Percentiles rank a stretch among this genome's conserved stretches.
Evolutionary conservation across 2,888 invertebrate genomes (phyloP).

Genomic region (Morpho achilles): DNA sequence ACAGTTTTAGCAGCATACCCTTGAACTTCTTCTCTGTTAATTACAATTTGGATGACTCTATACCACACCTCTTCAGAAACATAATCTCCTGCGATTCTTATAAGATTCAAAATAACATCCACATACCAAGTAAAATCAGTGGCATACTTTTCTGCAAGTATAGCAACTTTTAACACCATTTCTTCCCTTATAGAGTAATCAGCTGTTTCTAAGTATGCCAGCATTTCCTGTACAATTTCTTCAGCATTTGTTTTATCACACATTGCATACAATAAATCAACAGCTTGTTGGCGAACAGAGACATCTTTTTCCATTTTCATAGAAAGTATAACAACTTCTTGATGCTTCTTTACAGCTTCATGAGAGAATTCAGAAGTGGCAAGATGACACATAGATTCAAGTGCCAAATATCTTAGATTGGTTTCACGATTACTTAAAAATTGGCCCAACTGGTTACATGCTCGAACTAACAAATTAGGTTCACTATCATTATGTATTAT

Average conservation of each 20-base stretch:
- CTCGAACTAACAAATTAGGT: constrained; percentile 96
- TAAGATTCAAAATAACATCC: constrained; percentile 98
- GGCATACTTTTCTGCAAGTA: constrained; percentile 99
- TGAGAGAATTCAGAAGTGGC: constrained; percentile 99
- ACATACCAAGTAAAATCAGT: constrained; percentile 99
- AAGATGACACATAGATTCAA: constrained; percentile 99
- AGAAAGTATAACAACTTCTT: constrained; percentile 98
- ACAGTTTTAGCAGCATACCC: constrained; percentile 99
- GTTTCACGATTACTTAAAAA: constrained; percentile 98
- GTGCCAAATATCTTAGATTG: constrained; percentile 96
- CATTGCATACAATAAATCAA: constrained; percentile 99
- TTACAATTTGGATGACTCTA: constrained; percentile 99
- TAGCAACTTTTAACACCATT: constrained; percentile 99
- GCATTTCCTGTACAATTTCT: constrained; percentile 99
- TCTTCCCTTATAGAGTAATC: constrained; percentile 99
- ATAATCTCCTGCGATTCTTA: constrained; percentile 99
- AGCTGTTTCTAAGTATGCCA: constrained; percentile 98
- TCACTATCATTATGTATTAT: constrained; percentile 99
- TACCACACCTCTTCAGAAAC: constrained; percentile 99
- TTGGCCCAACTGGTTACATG: constrained; percentile 99
- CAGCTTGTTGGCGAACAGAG: constrained; percentile 97
- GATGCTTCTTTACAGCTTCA: constrained; percentile 99
- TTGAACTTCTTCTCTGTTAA: constrained; percentile 99
- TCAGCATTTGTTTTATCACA: constrained; percentile 99
- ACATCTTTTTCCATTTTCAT: constrained; percentile 99